Evolutionary conservation across 2,888 invertebrate species (phyloP).

Genomic region (Tetheella fluctuosa): DNA sequence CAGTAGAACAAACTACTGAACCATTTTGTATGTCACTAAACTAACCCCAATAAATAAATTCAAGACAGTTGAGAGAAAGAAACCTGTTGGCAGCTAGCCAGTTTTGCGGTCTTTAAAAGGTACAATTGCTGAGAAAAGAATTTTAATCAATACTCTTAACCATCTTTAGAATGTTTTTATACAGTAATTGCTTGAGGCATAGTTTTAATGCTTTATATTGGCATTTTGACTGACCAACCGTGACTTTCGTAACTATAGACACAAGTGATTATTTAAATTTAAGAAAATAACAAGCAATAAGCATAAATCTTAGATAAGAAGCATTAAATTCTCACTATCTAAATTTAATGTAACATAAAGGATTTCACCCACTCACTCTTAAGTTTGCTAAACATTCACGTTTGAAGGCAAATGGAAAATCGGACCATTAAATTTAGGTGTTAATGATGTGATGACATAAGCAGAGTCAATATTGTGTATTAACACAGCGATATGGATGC

Average conservation of each 20-base stretch:
- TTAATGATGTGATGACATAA: conserved; percentile 29
- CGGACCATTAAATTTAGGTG: conserved; percentile 25
- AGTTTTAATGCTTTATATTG: background rate
- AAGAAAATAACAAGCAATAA: background rate
- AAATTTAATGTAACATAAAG: background rate
- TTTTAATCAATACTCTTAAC: conserved; percentile 55
- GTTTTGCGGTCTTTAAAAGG: conserved; percentile 55
- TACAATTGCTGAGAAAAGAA: conserved; percentile 59
- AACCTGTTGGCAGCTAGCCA: conserved; percentile 66
- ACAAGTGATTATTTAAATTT: background rate
- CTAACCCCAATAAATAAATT: conserved; percentile 67
- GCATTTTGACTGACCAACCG: background rate
- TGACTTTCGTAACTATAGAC: background rate
- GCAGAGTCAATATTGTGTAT: conserved; percentile 15
- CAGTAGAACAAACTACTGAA: conserved; percentile 21
- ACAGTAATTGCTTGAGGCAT: conserved; percentile 7
- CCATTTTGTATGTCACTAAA: conserved; percentile 54
- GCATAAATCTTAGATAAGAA: background rate
- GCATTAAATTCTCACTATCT: background rate
- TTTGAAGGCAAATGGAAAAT: conserved; percentile 22
- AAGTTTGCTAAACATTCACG: background rate
- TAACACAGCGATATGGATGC: background rate
- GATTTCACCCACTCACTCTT: background rate
- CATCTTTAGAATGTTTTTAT: conserved; percentile 27
- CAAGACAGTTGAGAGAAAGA: conserved; percentile 55